Percentiles rank a stretch among this genome's conserved stretches.
Conservation (phyloP, 2,888 invertebrate species). For the Aricia artaxerxes region DNA sequence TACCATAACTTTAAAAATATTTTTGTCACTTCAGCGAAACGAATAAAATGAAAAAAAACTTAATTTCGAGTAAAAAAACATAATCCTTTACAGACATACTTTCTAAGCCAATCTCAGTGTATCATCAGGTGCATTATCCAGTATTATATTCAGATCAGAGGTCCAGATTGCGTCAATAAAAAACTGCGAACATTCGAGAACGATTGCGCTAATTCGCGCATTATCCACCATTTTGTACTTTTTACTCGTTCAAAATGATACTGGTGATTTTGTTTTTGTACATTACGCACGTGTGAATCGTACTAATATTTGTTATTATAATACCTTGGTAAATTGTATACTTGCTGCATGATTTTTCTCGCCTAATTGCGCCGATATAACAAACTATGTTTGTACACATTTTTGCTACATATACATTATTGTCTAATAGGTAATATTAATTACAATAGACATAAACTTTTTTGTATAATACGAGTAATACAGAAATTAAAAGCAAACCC, state of each 20-base stretch:
- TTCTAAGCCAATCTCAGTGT: not conserved
- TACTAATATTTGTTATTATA: not conserved
- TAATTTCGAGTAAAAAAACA: too few relatives aligned
- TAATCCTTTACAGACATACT: too few relatives aligned
- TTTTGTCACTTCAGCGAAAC: too few relatives aligned
- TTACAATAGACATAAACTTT: too few relatives aligned
- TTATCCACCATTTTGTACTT: slow-evolving; percentile 41
- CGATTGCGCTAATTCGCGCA: slow-evolving; percentile 57
- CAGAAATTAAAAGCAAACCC: too few relatives aligned
- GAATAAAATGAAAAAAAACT: too few relatives aligned
- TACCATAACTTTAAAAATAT: too few relatives aligned
- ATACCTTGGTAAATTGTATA: not conserved
- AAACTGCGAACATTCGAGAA: slow-evolving; percentile 54
- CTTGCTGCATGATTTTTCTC: not conserved
- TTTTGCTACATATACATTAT: too few relatives aligned
- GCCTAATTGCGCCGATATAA: not conserved
- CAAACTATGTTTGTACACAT: not conserved
- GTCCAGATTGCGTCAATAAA: slow-evolving; percentile 60
- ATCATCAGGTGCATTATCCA: slow-evolving; percentile 38
- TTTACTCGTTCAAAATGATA: slow-evolving; percentile 31
- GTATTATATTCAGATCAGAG: slow-evolving; percentile 60
- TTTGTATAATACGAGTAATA: too few relatives aligned
- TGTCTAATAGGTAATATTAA: too few relatives aligned
- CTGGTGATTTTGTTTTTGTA: slow-evolving; percentile 29
- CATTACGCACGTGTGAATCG: slow-evolving; percentile 7